Evolutionary conservation across 2,113 vertebrate species (phyloP).

Genomic region (Panthera tigris): DNA sequence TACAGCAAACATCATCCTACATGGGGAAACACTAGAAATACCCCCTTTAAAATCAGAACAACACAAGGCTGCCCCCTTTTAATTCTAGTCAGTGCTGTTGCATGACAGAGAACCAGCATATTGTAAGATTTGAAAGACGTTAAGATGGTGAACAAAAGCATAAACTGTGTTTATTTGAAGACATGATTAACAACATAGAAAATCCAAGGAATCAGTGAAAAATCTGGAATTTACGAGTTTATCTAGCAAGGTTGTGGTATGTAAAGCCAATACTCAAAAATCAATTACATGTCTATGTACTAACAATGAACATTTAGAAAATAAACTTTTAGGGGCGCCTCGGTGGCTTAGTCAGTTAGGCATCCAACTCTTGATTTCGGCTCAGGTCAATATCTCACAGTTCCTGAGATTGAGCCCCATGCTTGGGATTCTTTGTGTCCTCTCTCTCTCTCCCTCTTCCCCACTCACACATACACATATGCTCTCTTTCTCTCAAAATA

Average conservation of each 20-base stretch:
- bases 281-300: background rate
- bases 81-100: background rate
- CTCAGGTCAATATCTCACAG: no score
- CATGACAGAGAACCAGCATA: background rate
- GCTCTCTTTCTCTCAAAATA: no score
- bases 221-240: background rate
- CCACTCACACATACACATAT: no score
- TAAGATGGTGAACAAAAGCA: background rate
- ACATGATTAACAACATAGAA: background rate
- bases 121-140: background rate
- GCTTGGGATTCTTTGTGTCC: no score
- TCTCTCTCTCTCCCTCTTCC: no score
- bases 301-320: background rate
- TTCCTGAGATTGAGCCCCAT: no score
- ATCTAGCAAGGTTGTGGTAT: background rate
- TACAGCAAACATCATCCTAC: background rate
- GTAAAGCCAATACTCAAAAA: background rate
- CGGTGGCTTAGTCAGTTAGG: no score
- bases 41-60: background rate
- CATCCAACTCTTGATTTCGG: no score
- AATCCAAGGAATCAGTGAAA: background rate
- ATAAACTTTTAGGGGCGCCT: background rate
- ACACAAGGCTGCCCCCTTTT: background rate
- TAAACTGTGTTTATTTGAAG: constrained; percentile 22
- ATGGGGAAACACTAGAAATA: background rate